Base-by-base conservation (phyloP, 2,797 vertebrate genomes). In the Australoheros facetus region DNA sequence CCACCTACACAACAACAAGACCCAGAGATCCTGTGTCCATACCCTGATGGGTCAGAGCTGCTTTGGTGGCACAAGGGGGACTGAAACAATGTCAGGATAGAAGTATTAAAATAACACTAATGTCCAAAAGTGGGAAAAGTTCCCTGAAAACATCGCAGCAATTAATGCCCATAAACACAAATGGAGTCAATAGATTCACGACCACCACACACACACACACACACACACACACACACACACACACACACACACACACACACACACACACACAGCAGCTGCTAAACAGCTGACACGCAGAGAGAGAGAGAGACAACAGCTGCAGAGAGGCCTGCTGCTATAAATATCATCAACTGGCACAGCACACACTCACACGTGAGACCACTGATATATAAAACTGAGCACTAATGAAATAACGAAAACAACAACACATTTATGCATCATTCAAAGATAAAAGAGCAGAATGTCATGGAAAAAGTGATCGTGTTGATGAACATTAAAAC, bases 271-370 rank as follows among this genome's bases (percentile, higher is more conserved):
- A 7, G 57, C 78, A 80, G 78, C 79, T 89, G 85, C 26, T 58
- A 4, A 19, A 51, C 5, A 6, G 10, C 32, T 56, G 82, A 87
- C 75, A 73, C 37, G 19, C 14, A 32, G 5, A 69, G 28, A 23
- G 23, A 23, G 23, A 80, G 55, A 70, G 23, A 83, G 14, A 21
- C 59, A 71, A 71, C 90, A 91, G 89, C 91, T 91, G 89, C 82
- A 71, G 42, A 6, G 77, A 30, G 37, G 7, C 60, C 1, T 62
- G 11, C 39, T 21, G 73, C 89, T 91, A 90, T 84, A 89, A 91
- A 93, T 91, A 93, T 71, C 72, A 28, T 2, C 0, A 17, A 12
- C 16, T 69, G 53, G 28, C 30, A 7, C 39, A 56, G 17, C 48
- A 17, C 71, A 69, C 56, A 54, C 16, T 73, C 34, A 70, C 26